Evolutionary conservation across 92 coral and sea anemone species (phyloP), one percentile per base, ranked within the genome.

Genomic region (Umimayanthus kanabou): DNA sequence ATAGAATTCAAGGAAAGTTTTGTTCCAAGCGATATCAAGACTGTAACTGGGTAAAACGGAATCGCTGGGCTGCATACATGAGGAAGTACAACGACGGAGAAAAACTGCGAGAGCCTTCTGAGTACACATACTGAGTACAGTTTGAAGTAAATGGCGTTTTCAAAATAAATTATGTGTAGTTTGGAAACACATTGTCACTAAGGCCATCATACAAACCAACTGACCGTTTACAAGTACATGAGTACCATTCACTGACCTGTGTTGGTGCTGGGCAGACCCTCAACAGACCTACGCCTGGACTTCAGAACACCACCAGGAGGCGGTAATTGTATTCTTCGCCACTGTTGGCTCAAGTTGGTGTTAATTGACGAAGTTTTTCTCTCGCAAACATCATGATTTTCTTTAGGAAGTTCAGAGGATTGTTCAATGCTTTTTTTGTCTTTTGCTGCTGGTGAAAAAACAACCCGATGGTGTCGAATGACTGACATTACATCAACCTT

Each of bases 251-350:
- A 53, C 83, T 79, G 39, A 80, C 85, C 73, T 61, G 85, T 29
- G 20, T 37, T 22, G 14, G 85, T 29, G 22, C 58, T 22, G 5
- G 58, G 55, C 5, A 23, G 73, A 29, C 53, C 47, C 2, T 16
- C 49, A 4, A 61, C 53, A 0, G 30, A 57, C 37, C 37, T 33
- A 47, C 73, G 22, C 72, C 72, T 80, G 29, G 49, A 9, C 49
- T 33, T 58, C 47, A 80, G 40, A 30, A 33, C 42, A 33, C 72
- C 85, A 29, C 20, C 37, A 20, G 85, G 74, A 28, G 85, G 85
- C 11, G 85, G 64, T 0, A 80, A 11, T 23, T 80, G 85, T 30
- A 80, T 14, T 7, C 73, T 33, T 39, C 57, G 70, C 85, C 61
- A 22, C 45, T 58, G 72, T 67, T 29, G 84, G 50, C 72, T 80